Evolutionary conservation across 2,888 invertebrate genomes (phyloP), one percentile per base, ranked within the genome.

Genomic region (Epirrita christyi): DNA sequence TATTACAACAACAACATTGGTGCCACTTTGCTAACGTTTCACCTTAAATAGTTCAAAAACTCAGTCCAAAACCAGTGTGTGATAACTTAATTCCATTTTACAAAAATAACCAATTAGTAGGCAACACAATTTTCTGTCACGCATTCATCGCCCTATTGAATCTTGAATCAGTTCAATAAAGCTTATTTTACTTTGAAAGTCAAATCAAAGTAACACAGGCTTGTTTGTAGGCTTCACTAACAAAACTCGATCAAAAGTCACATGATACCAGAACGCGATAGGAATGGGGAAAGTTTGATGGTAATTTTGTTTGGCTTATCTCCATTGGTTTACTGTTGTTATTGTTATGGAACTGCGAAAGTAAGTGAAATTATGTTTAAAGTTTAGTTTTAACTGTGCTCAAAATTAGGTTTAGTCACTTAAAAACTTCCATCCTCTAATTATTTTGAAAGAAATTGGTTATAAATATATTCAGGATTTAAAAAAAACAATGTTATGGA

Each of bases 201-300:
- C 29, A 21, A 27, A 38, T 45, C n/a, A 8, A 14, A 55, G 49
- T 45, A 11, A 32, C 6, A 40, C 40, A 38, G 28, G 10, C 10
- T 4, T 10, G 36, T 14, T 48, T 9, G 21, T 38, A 49, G 56
- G 56, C 43, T 37, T 41, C 37, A 52, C 64, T 58, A 68, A 51
- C 34, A 21, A 54, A 52, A 58, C 57, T 63, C 59, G 47, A 57
- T 57, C 52, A 47, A 57, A 57, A 57, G 52, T 57, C 38, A 47
- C 43, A 38, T 38, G 52, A 51, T 42, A 28, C n/a, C 54, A 37
- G 32, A 44, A 34, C 43, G 41, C 40, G 44, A 53, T 55, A 45
- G 51, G 37, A 61, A 55, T 53, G 42, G 49, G 38, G 6, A 53
- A 55, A 53, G 43, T 52, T 57, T 36, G 41, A 44, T 48, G 60